Percentiles rank a stretch among this genome's conserved stretches.
phyloP scores from a whole-genome alignment of 2,113 vertebrate species.

The Myrmecobius fasciatus region DNA sequence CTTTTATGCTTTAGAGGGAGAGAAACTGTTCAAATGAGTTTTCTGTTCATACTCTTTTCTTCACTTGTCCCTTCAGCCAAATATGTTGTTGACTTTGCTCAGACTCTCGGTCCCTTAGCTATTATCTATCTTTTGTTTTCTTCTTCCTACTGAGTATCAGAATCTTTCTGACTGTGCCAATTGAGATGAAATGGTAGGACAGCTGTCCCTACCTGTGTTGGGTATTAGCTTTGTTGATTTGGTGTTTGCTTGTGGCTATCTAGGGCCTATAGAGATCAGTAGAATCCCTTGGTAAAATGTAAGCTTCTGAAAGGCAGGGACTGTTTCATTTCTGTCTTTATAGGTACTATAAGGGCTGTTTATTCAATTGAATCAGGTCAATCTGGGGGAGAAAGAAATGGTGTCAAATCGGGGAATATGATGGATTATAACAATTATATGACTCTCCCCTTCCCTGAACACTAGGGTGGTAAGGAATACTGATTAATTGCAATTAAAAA shows the following conservation, averaged over 20 bases:
- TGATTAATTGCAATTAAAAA: constrained; percentile 48
- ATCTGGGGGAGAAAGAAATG: neutral
- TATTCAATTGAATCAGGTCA: neutral
- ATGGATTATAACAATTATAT: fast-evolving
- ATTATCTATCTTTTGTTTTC: neutral
- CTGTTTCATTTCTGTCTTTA: neutral
- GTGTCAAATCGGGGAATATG: neutral
- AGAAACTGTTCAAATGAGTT: neutral
- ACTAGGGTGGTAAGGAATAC: neutral
- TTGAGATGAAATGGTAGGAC: neutral
- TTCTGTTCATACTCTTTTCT: neutral
- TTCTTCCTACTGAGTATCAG: neutral
- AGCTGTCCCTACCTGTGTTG: neutral
- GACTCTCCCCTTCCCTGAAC: neutral
- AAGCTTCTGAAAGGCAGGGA: neutral
- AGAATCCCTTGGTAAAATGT: neutral
- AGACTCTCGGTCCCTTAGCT: neutral
- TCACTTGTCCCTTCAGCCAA: neutral
- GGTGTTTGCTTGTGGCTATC: fast-evolving
- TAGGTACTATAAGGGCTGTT: neutral
- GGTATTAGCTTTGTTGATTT: neutral
- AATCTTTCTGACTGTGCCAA: fast-evolving
- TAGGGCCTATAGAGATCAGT: neutral
- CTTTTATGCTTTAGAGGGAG: neutral
- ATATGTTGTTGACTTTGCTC: neutral